Base-by-base conservation (phyloP, 1,140 invertebrate species). In the Caenorhabditis elegans region DNA sequence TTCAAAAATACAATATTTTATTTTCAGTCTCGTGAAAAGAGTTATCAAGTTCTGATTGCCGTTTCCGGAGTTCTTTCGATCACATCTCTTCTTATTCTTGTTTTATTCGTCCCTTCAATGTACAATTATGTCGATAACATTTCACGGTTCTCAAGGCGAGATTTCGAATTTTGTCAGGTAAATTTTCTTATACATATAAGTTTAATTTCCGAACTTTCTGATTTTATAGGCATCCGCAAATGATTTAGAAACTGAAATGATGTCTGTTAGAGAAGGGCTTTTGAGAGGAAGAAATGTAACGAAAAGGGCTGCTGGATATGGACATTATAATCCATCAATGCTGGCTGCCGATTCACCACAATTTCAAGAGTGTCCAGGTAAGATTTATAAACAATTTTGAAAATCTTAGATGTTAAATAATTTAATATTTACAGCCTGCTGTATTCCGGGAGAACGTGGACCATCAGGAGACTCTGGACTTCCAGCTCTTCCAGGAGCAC, bases 351-450 rank as follows among this genome's bases (percentile, higher is more conserved):
- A 85, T 60, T 84, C 85, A 4, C 88, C 88, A 15, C 84, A 83
- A 53, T 89, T 89, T 85, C 88, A 89, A 78, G 88, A 89, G 76
- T 89, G 89, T 76, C 88, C 88, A 47, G 87, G 87, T 88, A 86
- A 28, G 26, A 53, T 53, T 15, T 53, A 43, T 5, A 43, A 43
- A 43, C 10, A 34, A 39, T 26, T 80, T 36, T 15, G 15, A 8
- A 15, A 8, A 8, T 43, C 39, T 43, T 47, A 31, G 3, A 60
- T 86, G 6, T 43, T 43, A 43, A 43, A 43, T 43, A 43, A 43
- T 15, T 43, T 5, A 43, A n/a, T n/a, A 11, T 81, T 39, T 88
- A 43, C 51, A 88, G 88, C 88, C 19, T 89, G 88, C 77, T 89
- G 88, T 79, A 60, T 86, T 48, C 89, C 88, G 11, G 88, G 88